Conservation (phyloP, 2,113 vertebrate genomes). For the Pagrus major region DNA sequence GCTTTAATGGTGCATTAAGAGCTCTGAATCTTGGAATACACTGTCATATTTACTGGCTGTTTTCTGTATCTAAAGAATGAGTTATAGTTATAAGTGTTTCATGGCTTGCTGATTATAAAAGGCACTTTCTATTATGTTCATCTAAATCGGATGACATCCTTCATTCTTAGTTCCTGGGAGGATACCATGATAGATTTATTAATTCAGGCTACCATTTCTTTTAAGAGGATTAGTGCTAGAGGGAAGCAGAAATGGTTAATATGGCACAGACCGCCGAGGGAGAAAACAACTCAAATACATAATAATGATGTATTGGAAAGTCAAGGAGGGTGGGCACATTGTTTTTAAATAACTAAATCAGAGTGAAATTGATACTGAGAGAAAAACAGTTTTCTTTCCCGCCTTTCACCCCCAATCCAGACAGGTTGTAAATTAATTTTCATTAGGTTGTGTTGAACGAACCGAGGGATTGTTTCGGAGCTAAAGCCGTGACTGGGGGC, state of each 20-base stretch:
- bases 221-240: conserved; percentile 61
- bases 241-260: conserved; percentile 34
- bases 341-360: conserved; percentile 39
- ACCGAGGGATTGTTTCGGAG: conserved; percentile 80
- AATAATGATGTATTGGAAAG: conserved; percentile 38
- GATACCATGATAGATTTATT: conserved; percentile 26
- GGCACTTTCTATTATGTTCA: conserved; percentile 6
- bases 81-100: conserved; percentile 15
- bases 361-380: conserved; percentile 58
- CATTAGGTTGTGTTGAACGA: conserved; percentile 73
- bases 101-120: conserved; percentile 18
- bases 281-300: conserved; percentile 18
- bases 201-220: conserved; percentile 36
- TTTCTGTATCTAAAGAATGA: neutral
- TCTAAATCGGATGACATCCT: conserved; percentile 24
- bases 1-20: conserved; percentile 23
- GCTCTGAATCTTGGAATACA: neutral
- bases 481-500: conserved; percentile 90
- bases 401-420: conserved; percentile 39
- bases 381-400: conserved; percentile 35
- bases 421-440: conserved; percentile 86
- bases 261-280: neutral
- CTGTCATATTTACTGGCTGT: neutral
- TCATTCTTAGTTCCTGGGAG: conserved; percentile 33
- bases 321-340: conserved; percentile 37